Percentiles rank a stretch among this genome's conserved stretches.
Conservation (phyloP, 2,797 vertebrate species). For the Arrhamphus sclerolepis region DNA sequence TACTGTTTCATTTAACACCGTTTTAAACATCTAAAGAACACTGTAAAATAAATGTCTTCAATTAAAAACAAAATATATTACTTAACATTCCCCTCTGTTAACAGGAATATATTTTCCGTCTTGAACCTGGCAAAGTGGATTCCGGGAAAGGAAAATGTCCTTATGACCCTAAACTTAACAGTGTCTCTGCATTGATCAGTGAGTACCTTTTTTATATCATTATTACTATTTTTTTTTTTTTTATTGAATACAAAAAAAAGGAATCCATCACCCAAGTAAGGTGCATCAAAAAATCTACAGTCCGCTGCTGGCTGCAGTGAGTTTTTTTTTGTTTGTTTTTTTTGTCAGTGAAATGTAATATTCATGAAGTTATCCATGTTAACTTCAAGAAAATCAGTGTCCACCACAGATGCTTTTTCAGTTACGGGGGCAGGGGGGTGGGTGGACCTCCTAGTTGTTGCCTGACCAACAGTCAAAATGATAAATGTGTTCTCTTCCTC, state of each 20-base stretch:
- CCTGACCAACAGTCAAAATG: neutral
- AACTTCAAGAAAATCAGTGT: no score
- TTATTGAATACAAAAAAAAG: no score
- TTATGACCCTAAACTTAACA: conserved; percentile 98
- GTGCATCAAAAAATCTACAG: neutral
- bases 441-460: neutral
- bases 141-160: conserved; percentile 99
- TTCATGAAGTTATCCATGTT: no score
- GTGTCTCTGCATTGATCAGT: conserved; percentile 97
- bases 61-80: neutral
- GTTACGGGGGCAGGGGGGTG: no score
- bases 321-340: no score
- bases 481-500: neutral
- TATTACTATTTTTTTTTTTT: neutral
- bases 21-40: conserved; percentile 19
- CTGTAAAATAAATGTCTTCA: conserved; percentile 16
- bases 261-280: neutral
- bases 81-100: conserved; percentile 40
- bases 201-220: conserved; percentile 74
- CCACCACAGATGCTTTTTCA: no score
- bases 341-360: no score
- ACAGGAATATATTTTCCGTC: conserved; percentile 97
- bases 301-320: neutral
- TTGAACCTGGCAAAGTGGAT: conserved; percentile 95
- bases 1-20: neutral